A percentile compares a stretch with the other conserved stretches of the same genome.
Conservation (phyloP, 2,113 vertebrate genomes). For the Panurus biarmicus region DNA sequence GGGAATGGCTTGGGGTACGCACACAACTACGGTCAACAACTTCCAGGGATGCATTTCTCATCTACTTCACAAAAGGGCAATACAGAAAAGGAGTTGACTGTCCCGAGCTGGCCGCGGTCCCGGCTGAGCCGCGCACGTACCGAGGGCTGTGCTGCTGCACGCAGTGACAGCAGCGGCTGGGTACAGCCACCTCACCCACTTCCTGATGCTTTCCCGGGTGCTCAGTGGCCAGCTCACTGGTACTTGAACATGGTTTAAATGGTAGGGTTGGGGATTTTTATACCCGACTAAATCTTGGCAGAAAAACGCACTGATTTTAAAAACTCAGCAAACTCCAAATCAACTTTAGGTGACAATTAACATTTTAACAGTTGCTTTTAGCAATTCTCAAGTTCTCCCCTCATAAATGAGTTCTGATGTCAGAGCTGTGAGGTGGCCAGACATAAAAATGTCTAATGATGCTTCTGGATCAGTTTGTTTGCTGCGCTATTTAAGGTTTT, state of each 20-base stretch:
- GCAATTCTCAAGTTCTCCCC: slow-evolving; percentile 55
- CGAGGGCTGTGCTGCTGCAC: not conserved
- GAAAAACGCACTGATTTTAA: slow-evolving; percentile 50
- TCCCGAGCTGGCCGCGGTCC: not conserved
- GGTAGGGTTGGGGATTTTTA: slow-evolving; percentile 50
- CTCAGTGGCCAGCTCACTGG: slow-evolving; percentile 21
- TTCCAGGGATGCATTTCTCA: not conserved
- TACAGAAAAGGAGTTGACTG: slow-evolving; percentile 2
- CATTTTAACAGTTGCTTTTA: slow-evolving; percentile 60
- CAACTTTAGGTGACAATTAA: slow-evolving; percentile 68
- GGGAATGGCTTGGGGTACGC: not conserved
- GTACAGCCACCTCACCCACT: not conserved
- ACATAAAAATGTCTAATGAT: slow-evolving; percentile 75
- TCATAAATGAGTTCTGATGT: slow-evolving; percentile 55
- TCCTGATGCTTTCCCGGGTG: not conserved
- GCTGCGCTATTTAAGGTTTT: slow-evolving; percentile 88
- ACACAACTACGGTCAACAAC: slow-evolving; percentile 51
- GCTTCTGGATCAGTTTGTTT: slow-evolving; percentile 89
- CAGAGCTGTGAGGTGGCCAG: slow-evolving; percentile 62
- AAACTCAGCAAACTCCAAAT: slow-evolving; percentile 66
- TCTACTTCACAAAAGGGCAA: slow-evolving; percentile 33
- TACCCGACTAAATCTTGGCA: slow-evolving; percentile 52
- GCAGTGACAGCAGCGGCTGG: not conserved
- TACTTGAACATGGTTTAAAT: slow-evolving; percentile 56
- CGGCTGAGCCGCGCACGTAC: not conserved